Evolutionary conservation across 2,797 vertebrate species (phyloP).

Genomic region (Diceros bicornis): DNA sequence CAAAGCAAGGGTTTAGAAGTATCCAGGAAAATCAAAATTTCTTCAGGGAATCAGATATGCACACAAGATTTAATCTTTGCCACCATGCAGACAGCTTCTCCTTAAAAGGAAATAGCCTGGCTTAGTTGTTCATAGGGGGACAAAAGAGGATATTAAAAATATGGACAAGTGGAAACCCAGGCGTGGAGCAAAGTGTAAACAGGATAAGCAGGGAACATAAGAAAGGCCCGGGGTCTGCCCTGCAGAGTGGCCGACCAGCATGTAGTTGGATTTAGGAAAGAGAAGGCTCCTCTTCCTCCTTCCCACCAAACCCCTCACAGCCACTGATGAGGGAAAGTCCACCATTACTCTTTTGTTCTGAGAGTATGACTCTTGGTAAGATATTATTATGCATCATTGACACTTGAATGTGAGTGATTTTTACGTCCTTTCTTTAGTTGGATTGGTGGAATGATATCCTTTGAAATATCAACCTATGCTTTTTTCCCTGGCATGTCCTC

Average conservation of each 20-base stretch:
- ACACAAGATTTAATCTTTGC: background rate
- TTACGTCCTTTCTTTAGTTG: background rate
- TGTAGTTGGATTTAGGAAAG: background rate
- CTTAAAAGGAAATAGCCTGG: background rate
- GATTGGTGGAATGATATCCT: background rate
- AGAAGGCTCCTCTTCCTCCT: background rate
- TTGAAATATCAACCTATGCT: background rate
- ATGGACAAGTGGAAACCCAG: background rate
- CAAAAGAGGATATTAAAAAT: background rate
- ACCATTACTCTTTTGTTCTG: background rate
- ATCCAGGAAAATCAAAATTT: background rate
- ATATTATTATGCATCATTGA: background rate
- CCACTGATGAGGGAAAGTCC: background rate
- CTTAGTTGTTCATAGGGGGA: background rate
- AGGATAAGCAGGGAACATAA: background rate
- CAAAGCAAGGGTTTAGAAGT: background rate
- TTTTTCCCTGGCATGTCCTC: background rate
- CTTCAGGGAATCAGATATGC: background rate
- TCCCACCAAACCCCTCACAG: background rate
- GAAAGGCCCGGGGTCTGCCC: background rate
- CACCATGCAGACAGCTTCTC: background rate
- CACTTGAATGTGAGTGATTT: background rate
- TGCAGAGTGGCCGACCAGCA: background rate
- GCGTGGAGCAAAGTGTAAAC: background rate
- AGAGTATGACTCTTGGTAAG: background rate